Evolutionary conservation across 2,113 vertebrate species (phyloP).

Genomic region (Muntiacus reevesi): DNA sequence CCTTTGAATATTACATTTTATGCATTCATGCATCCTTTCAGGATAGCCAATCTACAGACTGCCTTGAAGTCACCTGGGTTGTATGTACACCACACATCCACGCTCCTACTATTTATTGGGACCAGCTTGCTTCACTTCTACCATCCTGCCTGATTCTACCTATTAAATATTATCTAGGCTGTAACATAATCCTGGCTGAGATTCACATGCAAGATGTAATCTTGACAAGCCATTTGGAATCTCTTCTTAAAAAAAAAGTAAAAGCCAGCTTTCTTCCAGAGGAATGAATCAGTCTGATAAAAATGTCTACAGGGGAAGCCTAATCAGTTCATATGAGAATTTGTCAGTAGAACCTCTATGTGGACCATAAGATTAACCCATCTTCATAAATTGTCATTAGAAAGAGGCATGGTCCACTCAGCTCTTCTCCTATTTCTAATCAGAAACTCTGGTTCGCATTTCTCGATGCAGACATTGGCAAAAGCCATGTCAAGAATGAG

Average conservation of each 20-base stretch:
- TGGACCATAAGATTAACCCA: conserved; percentile 78
- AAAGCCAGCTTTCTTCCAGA: conserved; percentile 80
- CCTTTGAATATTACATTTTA: conserved; percentile 30
- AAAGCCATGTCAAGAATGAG: background rate
- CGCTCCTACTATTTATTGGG: conserved; percentile 52
- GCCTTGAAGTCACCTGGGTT: conserved; percentile 23
- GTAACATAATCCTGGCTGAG: conserved; percentile 77
- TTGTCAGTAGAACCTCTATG: conserved; percentile 77
- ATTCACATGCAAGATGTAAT: conserved; percentile 81
- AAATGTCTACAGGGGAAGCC: conserved; percentile 74
- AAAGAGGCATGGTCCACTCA: conserved; percentile 48
- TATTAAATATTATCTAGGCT: conserved; percentile 68
- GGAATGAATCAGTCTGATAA: conserved; percentile 80
- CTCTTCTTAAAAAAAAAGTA: conserved; percentile 70
- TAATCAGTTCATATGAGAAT: conserved; percentile 77
- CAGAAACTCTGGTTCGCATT: conserved; percentile 54
- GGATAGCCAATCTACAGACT: background rate
- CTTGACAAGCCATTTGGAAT: conserved; percentile 80
- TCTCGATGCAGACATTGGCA: background rate
- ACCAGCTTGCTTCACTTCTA: conserved; percentile 59
- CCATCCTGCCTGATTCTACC: conserved; percentile 61
- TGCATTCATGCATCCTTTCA: background rate
- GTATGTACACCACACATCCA: background rate
- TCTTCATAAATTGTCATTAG: conserved; percentile 75
- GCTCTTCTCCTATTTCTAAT: conserved; percentile 58